Evolutionary conservation across 2,113 vertebrate species (phyloP).

Genomic region (Calonectris borealis): DNA sequence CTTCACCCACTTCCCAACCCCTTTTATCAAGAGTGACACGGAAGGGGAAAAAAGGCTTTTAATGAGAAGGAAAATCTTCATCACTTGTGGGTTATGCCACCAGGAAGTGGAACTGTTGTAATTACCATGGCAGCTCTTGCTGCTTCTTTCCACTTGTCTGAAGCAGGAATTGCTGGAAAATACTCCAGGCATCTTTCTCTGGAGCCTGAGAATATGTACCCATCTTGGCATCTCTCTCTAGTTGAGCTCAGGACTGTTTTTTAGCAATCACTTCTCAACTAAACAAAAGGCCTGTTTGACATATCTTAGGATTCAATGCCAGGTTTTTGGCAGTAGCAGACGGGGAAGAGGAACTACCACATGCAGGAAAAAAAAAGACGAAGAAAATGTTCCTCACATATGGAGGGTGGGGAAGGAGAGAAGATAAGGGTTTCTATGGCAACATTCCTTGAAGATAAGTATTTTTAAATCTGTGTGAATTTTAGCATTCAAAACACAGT

Average conservation of each 20-base stretch:
- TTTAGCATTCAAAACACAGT: conserved; percentile 75
- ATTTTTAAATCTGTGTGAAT: conserved; percentile 79
- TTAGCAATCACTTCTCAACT: conserved; percentile 9
- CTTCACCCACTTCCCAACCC: background rate
- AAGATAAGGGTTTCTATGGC: conserved; percentile 75
- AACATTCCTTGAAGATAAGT: conserved; percentile 75
- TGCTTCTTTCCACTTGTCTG: background rate
- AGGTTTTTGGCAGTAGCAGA: background rate
- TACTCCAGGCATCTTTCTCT: background rate
- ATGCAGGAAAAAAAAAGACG: background rate
- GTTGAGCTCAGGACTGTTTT: background rate
- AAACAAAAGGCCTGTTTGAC: conserved; percentile 44
- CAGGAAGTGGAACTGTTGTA: background rate
- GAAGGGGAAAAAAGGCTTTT: background rate
- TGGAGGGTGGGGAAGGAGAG: conserved; percentile 53
- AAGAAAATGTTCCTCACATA: conserved; percentile 66
- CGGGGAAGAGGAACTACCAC: conserved; percentile 61
- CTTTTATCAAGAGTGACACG: background rate
- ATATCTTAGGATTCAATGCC: conserved; percentile 34
- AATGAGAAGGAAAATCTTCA: background rate
- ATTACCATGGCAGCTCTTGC: background rate
- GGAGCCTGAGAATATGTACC: background rate
- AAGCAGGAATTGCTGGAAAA: background rate
- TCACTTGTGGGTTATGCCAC: background rate
- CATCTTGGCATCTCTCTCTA: background rate